Percentiles rank a stretch among this genome's conserved stretches.
These are phyloP conservation scores for Phrixothrix hirtus DNA, from an alignment of 2,888 invertebrate genomes.

Conservation along the genomic window DNA sequence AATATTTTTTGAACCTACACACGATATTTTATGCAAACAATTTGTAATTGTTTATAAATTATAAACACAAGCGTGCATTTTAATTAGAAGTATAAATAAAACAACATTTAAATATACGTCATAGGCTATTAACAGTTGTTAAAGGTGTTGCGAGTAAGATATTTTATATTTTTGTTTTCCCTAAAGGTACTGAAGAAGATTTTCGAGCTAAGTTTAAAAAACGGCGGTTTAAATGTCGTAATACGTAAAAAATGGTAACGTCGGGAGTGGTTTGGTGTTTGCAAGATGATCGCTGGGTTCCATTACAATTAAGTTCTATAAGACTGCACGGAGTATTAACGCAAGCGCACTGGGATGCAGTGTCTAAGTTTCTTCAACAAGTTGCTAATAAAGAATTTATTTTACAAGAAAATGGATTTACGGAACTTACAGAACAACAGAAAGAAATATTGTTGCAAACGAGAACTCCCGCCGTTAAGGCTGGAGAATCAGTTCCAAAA, in stretches of 20 bases:
- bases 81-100: not conserved
- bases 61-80: not conserved
- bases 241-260: conserved; percentile 61
- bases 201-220: conserved; percentile 1
- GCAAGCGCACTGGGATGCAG: conserved; percentile 67
- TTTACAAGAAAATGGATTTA: conserved; percentile 58
- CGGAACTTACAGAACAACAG: conserved; percentile 53
- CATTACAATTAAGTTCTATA: conserved; percentile 69
- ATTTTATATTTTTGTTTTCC: not conserved
- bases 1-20: too few relatives aligned
- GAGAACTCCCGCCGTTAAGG: conserved; percentile 12
- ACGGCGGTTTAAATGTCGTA: conserved; percentile 8
- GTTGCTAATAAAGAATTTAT: conserved; percentile 67
- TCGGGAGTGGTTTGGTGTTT: conserved; percentile 69
- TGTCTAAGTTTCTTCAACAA: conserved; percentile 67
- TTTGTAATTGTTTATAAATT: too few relatives aligned
- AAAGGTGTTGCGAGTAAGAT: conserved; percentile 2
- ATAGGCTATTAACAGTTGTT: not conserved
- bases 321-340: conserved; percentile 68
- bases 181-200: not conserved
- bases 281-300: conserved; percentile 69
- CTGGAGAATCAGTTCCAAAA: not conserved
- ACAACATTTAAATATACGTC: not conserved
- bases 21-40: too few relatives aligned
- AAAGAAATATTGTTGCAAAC: conserved; percentile 47